These are phyloP conservation scores for Nezara viridula DNA, from an alignment of 2,888 invertebrate genomes.

Conservation along the genomic window DNA sequence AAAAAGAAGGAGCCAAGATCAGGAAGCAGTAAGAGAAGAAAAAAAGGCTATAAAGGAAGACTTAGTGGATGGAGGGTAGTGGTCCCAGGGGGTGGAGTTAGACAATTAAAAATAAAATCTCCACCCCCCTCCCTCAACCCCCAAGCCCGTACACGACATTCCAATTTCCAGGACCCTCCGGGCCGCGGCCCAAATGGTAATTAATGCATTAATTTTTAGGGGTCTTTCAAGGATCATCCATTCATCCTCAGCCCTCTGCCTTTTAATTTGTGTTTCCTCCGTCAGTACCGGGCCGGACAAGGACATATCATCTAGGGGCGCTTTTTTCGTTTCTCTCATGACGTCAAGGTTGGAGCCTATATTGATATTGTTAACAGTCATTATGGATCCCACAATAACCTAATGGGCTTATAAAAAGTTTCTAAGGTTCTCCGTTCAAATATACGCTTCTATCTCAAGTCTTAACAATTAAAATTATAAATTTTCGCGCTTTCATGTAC, in stretches of 20 bases:
- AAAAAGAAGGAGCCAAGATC: slow-evolving; percentile 17
- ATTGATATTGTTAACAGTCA: not conserved
- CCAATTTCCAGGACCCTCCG: slow-evolving; percentile 62
- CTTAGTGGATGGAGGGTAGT: slow-evolving; percentile 44
- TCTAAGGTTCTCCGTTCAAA: not conserved
- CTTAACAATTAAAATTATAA: no score
- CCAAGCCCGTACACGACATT: slow-evolving; percentile 63
- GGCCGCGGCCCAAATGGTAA: slow-evolving; percentile 65
- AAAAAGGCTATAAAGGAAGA: slow-evolving; percentile 58
- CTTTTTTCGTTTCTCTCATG: slow-evolving; percentile 1
- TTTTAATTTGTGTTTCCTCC: slow-evolving; percentile 57
- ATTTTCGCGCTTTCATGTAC: no score
- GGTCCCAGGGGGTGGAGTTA: slow-evolving; percentile 51
- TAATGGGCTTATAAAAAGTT: no score
- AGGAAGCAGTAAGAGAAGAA: slow-evolving; percentile 48
- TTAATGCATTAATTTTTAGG: slow-evolving; percentile 67
- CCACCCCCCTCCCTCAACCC: not conserved
- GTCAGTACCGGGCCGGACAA: slow-evolving; percentile 61
- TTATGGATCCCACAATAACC: not conserved
- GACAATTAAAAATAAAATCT: slow-evolving; percentile 58
- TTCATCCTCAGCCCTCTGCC: slow-evolving; percentile 68
- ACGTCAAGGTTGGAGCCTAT: not conserved
- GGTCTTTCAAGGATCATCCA: slow-evolving; percentile 62
- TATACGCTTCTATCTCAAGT: no score
- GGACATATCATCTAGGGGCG: slow-evolving; percentile 62